Percentiles rank a stretch among this genome's conserved stretches.
phyloP scores from a whole-genome alignment of 2,888 invertebrate genomes.

The Unio delphinus region DNA sequence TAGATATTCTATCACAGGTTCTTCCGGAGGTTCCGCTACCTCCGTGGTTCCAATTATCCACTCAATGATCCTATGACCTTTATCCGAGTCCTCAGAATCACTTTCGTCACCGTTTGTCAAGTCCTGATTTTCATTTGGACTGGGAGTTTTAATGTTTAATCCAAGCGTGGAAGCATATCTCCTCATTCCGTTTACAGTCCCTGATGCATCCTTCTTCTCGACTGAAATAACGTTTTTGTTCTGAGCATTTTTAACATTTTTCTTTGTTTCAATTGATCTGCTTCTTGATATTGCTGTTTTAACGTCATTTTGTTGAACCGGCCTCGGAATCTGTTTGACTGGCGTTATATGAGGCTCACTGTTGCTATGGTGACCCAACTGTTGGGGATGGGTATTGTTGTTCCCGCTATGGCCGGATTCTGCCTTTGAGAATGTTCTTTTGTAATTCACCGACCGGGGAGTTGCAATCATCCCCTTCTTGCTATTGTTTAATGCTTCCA shows the following conservation, averaged over 20 bases:
- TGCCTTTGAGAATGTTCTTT: constrained; percentile 24
- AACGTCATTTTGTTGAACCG: not conserved
- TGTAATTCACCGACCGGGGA: constrained; percentile 4
- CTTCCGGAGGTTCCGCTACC: constrained; percentile 36
- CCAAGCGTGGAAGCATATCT: constrained; percentile 35
- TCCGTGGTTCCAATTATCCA: constrained; percentile 44
- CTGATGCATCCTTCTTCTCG: constrained; percentile 1
- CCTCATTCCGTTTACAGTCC: constrained; percentile 35
- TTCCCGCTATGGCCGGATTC: constrained; percentile 24
- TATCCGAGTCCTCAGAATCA: constrained; percentile 41
- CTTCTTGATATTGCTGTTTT: constrained; percentile 22
- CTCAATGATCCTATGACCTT: constrained; percentile 36
- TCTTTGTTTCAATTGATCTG: constrained; percentile 19
- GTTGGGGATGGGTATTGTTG: constrained; percentile 22
- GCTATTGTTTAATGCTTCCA: constrained; percentile 4
- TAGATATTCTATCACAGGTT: constrained; percentile 37
- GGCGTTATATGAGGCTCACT: constrained; percentile 20
- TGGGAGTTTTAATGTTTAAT: constrained; percentile 18
- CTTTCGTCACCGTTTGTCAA: constrained; percentile 15
- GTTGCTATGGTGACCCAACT: constrained; percentile 8
- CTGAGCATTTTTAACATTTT: constrained; percentile 11
- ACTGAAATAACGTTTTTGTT: constrained; percentile 1
- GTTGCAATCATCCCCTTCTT: constrained; percentile 8
- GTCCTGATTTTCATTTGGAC: constrained; percentile 14
- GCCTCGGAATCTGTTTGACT: not conserved